phyloP scores from a whole-genome alignment of 2,797 vertebrate species.

The Hydrolagus colliei region DNA sequence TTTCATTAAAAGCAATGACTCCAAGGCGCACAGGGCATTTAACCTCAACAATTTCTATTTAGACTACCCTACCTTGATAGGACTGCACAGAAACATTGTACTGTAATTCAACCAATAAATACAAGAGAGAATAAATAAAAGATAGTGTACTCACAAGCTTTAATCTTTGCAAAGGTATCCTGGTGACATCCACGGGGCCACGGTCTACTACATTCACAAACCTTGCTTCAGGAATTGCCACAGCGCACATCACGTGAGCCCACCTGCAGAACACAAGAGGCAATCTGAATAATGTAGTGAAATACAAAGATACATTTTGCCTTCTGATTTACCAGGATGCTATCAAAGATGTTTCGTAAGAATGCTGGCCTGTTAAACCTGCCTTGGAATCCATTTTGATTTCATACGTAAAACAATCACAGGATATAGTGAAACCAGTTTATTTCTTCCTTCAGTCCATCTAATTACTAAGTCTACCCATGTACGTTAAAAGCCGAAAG shows the following conservation, averaged over 20 bases:
- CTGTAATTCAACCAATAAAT: background rate
- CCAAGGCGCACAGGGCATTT: background rate
- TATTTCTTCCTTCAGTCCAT: background rate
- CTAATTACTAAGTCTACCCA: slow-evolving; percentile 14
- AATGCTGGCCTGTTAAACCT: background rate
- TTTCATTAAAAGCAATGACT: background rate
- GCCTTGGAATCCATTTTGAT: background rate
- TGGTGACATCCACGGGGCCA: slow-evolving; percentile 79
- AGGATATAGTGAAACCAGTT: background rate
- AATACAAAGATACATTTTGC: background rate
- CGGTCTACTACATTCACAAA: slow-evolving; percentile 79
- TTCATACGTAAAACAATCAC: background rate
- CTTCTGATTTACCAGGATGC: background rate
- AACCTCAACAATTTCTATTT: too few relatives aligned
- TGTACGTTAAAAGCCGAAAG: slow-evolving; percentile 12
- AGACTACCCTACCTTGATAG: background rate
- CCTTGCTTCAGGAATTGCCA: slow-evolving; percentile 85
- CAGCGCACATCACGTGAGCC: slow-evolving; percentile 89
- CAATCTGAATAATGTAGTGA: slow-evolving; percentile 15
- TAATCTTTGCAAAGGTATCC: slow-evolving; percentile 84
- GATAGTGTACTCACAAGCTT: slow-evolving; percentile 76
- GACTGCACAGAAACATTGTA: background rate
- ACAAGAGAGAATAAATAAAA: background rate
- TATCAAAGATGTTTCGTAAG: background rate
- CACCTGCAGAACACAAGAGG: slow-evolving; percentile 65